Conservation (phyloP, 92 coral and sea anemone genomes). For the Heliopora coerulea region DNA sequence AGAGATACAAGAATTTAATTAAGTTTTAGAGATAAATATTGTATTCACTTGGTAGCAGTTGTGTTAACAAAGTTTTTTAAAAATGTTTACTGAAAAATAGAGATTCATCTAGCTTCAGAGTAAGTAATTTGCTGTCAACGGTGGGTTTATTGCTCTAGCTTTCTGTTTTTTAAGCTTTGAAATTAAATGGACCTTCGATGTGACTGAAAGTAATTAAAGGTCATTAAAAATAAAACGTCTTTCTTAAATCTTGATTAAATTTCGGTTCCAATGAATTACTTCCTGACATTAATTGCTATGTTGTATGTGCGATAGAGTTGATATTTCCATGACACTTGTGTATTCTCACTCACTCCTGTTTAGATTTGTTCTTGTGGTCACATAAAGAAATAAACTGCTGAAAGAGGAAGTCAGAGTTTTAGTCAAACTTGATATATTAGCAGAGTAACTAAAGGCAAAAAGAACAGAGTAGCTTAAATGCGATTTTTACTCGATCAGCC, state of each 20-base stretch:
- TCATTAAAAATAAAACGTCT: slow-evolving; percentile 25
- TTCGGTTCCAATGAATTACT: slow-evolving; percentile 24
- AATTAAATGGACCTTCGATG: slow-evolving; percentile 15
- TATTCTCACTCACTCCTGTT: neutral
- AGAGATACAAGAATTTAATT: slow-evolving; percentile 42
- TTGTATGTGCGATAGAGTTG: slow-evolving; percentile 15
- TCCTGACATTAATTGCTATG: slow-evolving; percentile 31
- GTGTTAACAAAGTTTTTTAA: slow-evolving; percentile 33
- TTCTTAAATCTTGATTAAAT: slow-evolving; percentile 17
- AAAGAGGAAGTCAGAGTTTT: too few relatives aligned
- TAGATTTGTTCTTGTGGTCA: too few relatives aligned
- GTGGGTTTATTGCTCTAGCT: neutral
- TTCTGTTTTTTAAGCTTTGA: neutral
- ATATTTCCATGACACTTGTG: slow-evolving; percentile 17
- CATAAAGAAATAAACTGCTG: too few relatives aligned
- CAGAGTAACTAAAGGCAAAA: neutral
- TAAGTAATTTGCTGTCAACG: neutral
- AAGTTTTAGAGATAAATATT: slow-evolving; percentile 11
- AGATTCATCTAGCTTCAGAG: neutral
- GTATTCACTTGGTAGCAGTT: slow-evolving; percentile 21
- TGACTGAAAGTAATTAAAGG: slow-evolving; percentile 24
- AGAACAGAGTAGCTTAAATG: neutral
- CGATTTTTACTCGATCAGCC: slow-evolving; percentile 2
- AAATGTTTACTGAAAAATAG: neutral
- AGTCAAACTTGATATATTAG: too few relatives aligned